Evolutionary conservation across 2,888 invertebrate species (phyloP).

Genomic region (Microctonus hyperodae): DNA sequence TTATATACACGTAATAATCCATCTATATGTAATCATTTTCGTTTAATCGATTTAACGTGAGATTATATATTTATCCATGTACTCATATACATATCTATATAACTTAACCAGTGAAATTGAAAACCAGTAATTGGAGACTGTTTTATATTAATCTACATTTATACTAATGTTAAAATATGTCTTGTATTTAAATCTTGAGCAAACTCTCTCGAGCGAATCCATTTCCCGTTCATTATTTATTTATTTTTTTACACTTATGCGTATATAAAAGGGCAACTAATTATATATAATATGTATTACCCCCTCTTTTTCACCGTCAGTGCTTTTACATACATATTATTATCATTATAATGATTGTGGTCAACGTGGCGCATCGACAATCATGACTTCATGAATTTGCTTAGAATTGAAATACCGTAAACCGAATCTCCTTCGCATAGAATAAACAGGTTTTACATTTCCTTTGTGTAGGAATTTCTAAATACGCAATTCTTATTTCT

Average conservation of each 20-base stretch:
- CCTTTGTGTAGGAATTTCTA: conserved; percentile 15
- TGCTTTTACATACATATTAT: background rate
- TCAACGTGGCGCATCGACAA: conserved; percentile 44
- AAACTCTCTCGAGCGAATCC: conserved; percentile 7
- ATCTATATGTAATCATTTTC: conserved; percentile 4
- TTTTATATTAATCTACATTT: background rate
- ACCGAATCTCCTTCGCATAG: conserved; percentile 44
- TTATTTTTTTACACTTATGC: background rate
- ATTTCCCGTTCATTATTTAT: conserved; percentile 15
- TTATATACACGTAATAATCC: no score
- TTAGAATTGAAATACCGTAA: conserved; percentile 47
- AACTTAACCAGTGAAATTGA: background rate
- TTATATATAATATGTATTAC: background rate
- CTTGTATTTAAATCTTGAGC: background rate
- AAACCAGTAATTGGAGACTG: conserved; percentile 19
- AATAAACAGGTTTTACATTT: conserved; percentile 20
- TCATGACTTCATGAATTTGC: conserved; percentile 38
- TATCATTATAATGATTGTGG: conserved; percentile 41
- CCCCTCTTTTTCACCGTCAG: background rate
- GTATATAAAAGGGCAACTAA: background rate
- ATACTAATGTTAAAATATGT: background rate
- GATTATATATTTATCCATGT: background rate
- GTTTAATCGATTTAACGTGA: background rate
- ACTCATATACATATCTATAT: no score
- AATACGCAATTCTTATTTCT: background rate